Evolutionary conservation across 2,113 vertebrate species (phyloP), one percentile per base, ranked within the genome.

Genomic region (Probosciger aterrimus): DNA sequence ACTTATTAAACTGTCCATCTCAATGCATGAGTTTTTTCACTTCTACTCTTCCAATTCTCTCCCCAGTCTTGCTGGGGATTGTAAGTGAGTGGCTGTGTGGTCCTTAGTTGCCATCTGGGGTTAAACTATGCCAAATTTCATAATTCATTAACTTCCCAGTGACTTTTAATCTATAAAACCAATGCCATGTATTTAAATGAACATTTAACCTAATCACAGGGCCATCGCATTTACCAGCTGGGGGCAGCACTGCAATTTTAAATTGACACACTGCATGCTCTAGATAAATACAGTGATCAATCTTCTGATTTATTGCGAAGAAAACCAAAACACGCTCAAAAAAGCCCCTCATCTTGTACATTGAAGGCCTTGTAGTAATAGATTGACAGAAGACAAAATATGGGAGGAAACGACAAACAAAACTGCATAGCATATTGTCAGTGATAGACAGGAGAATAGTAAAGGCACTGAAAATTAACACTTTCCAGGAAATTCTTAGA

Each of bases 181-280:
- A 27, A 63, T 35, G 39, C 27, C 35, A 47, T 6, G 43, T 15
- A 75, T 55, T 86, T 78, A 81, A 81, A 83, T 17, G 18, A 65
- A 35, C 15, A 41, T 27, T 74, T 68, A 57, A 53, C 49, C 33
- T 65, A 60, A 75, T 27, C 55, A 68, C 39, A n/a, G 9, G 19
- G 19, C 31, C 33, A 53, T 6, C 20, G 62, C 30, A 24, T 65
- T 33, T 95, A 88, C 98, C 98, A 98, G 98, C 97, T 96, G 98
- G 97, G 97, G 98, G 98, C 98, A 98, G 98, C 98, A 98, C 82
- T 62, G 82, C 50, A 92, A 96, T 92, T 95, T 83, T 75, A 95
- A 96, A 88, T 3, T 16, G 64, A 74, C 15, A 44, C 3, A 0
- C 33, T 63, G 39, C 8, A 14, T 9, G 17, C 50, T 50, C 27